Percentiles rank a stretch among this genome's conserved stretches.
phyloP scores from a whole-genome alignment of 1,140 invertebrate species.

The Atopsyche davidsoni region DNA sequence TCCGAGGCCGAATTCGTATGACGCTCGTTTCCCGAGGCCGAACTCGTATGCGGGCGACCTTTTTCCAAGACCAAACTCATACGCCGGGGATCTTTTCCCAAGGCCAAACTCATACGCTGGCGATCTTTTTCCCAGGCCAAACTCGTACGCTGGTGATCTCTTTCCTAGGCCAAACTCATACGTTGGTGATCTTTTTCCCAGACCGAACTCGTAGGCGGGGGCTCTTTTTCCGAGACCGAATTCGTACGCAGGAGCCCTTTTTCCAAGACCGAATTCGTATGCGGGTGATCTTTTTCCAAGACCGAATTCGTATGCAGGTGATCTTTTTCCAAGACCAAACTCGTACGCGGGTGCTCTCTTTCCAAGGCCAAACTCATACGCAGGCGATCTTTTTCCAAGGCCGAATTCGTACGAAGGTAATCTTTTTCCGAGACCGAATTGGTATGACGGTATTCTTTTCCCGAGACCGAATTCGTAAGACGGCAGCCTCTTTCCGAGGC shows the following conservation, averaged over 20 bases:
- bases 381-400: constrained; percentile 51
- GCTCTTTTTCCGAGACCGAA: constrained; percentile 47
- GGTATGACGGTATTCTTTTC: constrained; percentile 39
- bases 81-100: constrained; percentile 39
- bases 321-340: constrained; percentile 16
- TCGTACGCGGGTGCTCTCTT: constrained; percentile 31
- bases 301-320: constrained; percentile 16
- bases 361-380: constrained; percentile 52
- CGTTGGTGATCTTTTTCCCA: constrained; percentile 39
- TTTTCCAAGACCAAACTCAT: constrained; percentile 41
- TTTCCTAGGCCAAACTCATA: constrained; percentile 34
- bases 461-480: constrained; percentile 40
- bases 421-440: constrained; percentile 41
- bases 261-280: constrained; percentile 44
- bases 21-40: constrained; percentile 33
- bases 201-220: constrained; percentile 36
- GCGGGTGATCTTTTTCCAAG: constrained; percentile 39
- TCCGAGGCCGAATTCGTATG: constrained; percentile 46
- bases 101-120: constrained; percentile 45
- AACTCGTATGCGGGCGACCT: constrained; percentile 32
- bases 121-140: constrained; percentile 36
- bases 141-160: constrained; percentile 35
- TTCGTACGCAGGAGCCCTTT: constrained; percentile 35
- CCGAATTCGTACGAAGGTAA: constrained; percentile 41
- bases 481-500: constrained; percentile 29